Base-by-base conservation (phyloP, 53 echinoderm and acorn worm species). In the Echinometra lucunter region DNA sequence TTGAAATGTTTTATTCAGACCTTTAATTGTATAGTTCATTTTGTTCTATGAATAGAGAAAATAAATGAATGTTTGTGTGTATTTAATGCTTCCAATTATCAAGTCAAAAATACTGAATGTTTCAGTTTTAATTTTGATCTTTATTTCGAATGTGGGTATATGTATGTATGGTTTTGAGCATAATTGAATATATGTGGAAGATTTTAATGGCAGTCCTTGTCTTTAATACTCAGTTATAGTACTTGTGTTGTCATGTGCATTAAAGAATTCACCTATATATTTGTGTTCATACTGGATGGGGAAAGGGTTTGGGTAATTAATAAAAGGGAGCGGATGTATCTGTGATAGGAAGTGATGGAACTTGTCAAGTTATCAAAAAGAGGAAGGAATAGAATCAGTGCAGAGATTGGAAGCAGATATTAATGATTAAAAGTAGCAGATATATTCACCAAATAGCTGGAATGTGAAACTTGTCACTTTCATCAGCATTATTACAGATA, bases 21-120 rank as follows among this genome's bases (percentile, higher is more conserved):
- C 82, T 94, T 94, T 94, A 94, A 94, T 82, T 94, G 94, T 94
- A 94, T 94, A 94, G 94, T 94, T 40, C 45, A 63, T 83, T 80
- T 82, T 82, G 82, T 82, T 75, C 42, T 94, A 60, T 94, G 45
- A 58, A 94, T 21, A 40, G 55, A 57, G 40, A 94, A 66, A 66
- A 82, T 58, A 25, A 83, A 92, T 72, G 17, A 25, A 92, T 92
- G 69, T 70, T 11, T 92, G 47, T 94, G 21, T 82, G 83, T 94
- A 94, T 94, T 66, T 44, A 58, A 82, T 94, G 58, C 66, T 94
- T 83, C 94, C 82, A 83, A 44, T 83, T 13, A 32, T 78, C 19
- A 75, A 17, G 40, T 75, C 75, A 75, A 72, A 88, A 9, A 32
- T 89, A n/a, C 23, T 89, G 60, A 60, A 89, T 89, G 89, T 58